These are phyloP conservation scores for Manduca sexta DNA, from an alignment of 1,140 invertebrate genomes.

Conservation along the genomic window DNA sequence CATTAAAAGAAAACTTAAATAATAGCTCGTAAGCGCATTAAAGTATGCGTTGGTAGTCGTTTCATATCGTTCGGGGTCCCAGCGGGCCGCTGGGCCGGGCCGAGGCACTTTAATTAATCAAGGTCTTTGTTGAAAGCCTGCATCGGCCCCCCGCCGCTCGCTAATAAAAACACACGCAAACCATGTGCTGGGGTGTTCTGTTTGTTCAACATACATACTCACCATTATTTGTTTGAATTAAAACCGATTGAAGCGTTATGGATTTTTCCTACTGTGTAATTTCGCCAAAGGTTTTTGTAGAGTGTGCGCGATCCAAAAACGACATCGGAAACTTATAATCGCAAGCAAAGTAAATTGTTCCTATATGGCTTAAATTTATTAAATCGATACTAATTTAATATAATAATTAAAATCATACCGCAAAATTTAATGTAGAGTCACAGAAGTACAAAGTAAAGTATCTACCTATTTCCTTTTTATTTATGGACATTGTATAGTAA, in stretches of 20 bases:
- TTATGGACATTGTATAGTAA: too few species aligned
- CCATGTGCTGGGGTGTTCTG: constrained; percentile 39
- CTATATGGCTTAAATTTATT: too few species aligned
- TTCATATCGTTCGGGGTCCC: constrained; percentile 22
- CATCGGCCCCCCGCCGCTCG: constrained; percentile 29
- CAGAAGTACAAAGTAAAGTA: too few species aligned
- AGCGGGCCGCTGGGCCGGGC: constrained; percentile 31
- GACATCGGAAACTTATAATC: too few species aligned
- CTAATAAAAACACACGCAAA: constrained; percentile 54
- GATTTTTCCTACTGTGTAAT: too few species aligned
- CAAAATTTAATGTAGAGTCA: too few species aligned
- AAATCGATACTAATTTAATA: too few species aligned
- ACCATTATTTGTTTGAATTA: constrained; percentile 40
- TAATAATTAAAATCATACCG: too few species aligned
- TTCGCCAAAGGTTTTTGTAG: too few species aligned
- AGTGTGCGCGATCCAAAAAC: too few species aligned
- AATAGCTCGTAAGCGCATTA: not conserved
- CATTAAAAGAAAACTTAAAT: not conserved
- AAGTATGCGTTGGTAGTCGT: not conserved
- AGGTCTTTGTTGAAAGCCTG: constrained; percentile 45
- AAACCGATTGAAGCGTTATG: constrained; percentile 30
- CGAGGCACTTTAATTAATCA: constrained; percentile 66
- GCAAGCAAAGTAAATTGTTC: too few species aligned
- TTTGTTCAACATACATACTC: constrained; percentile 32
- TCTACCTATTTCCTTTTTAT: too few species aligned